Base-by-base conservation (phyloP, 2,888 invertebrate genomes). In the Nymphalis c-album region DNA sequence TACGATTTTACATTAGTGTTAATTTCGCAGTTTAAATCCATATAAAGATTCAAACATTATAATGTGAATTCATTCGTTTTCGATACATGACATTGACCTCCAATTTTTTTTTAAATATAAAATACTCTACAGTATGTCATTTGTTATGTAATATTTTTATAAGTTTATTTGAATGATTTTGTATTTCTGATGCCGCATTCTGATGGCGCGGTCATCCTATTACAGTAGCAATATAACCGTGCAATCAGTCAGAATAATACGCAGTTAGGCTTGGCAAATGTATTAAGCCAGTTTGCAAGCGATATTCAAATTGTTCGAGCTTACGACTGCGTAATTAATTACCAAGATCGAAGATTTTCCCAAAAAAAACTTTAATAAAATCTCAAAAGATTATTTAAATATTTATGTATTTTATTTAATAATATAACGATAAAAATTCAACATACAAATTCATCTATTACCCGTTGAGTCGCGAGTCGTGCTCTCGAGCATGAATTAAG, bases 191-290 rank as follows among this genome's bases (percentile, higher is more conserved):
- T n/a, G n/a, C 17, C 22, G 26, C 53, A 55, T 31, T 55, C 31
- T 31, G 53, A 26, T 55, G 53, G 53, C 53, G 26, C 31, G 18
- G 57, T 18, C 57, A 40, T 57, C 57, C 57, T 17, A 57, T 57
- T 18, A 57, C 73, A 77, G 74, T 64, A 59, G 82, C 80, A 82
- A 85, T 85, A 81, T 79, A 79, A 81, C 74, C 80, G 81, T 80
- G 83, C 86, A 86, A 82, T 87, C 86, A 81, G 77, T 84, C 81
- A 85, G 86, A 86, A 87, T 87, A 88, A 89, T 85, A 75, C 82
- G 79, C 74, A 73, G 79, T 74, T 78, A 68, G 77, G 76, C 75
- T 77, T 78, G 70, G 73, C 75, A 80, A 81, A 81, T 83, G 80
- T 84, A 84, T 83, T 82, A 80, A 76, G 78, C 76, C 78, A 76